Evolutionary conservation across 2,797 vertebrate species (phyloP).

Genomic region (Darevskia nairensis): DNA sequence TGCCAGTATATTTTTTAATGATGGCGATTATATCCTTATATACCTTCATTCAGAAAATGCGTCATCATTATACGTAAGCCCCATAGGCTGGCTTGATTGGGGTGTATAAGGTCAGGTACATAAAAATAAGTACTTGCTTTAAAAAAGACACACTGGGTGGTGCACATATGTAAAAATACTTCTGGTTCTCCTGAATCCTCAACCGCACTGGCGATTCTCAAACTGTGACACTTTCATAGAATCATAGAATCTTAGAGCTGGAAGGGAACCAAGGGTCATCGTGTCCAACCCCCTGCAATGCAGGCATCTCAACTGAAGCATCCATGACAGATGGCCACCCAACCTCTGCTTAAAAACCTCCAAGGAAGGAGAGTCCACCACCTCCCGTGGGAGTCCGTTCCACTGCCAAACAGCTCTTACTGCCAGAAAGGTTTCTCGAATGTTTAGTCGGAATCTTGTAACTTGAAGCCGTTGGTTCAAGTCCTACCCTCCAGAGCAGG

Average conservation of each 20-base stretch:
- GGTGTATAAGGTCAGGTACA: background rate
- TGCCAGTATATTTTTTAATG: background rate
- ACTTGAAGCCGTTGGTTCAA: too few species aligned
- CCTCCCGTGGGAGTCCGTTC: too few species aligned
- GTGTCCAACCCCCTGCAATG: background rate
- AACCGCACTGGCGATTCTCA: background rate
- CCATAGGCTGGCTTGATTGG: background rate
- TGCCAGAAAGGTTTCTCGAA: too few species aligned
- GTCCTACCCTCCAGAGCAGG: too few species aligned
- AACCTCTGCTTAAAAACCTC: too few species aligned
- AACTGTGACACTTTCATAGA: too few species aligned
- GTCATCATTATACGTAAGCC: background rate
- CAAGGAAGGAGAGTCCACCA: too few species aligned
- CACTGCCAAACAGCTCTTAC: too few species aligned
- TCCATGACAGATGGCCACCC: too few species aligned
- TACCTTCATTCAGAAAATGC: background rate
- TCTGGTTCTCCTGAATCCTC: background rate
- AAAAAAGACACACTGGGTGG: background rate
- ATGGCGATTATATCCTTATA: background rate
- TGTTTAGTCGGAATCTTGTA: too few species aligned
- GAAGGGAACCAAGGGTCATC: background rate
- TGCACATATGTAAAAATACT: background rate
- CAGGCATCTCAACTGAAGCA: too few species aligned
- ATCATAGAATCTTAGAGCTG: too few species aligned
- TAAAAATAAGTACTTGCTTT: background rate